phyloP scores from a whole-genome alignment of 2,797 vertebrate species.

The Xiphorhynchus erythropygius region DNA sequence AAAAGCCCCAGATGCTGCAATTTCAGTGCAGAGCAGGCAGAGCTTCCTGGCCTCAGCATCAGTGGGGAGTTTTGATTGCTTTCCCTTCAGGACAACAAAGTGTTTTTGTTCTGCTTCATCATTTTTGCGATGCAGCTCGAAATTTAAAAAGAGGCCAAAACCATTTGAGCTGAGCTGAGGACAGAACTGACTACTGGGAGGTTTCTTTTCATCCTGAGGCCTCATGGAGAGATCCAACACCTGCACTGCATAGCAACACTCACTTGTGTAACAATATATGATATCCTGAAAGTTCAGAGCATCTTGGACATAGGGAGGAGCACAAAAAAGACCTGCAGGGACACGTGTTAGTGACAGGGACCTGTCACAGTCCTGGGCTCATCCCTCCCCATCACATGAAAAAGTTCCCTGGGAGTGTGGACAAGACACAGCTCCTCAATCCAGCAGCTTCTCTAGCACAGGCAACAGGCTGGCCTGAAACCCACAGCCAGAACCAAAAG shows the following conservation, averaged over 20 bases:
- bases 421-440: fast-evolving
- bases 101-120: neutral
- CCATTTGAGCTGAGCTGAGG: neutral
- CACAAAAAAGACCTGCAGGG: neutral
- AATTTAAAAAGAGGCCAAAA: neutral
- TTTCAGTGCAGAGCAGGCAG: neutral
- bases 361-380: neutral
- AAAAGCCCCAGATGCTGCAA: neutral
- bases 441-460: neutral
- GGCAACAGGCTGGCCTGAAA: fast-evolving
- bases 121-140: neutral
- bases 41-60: neutral
- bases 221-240: neutral
- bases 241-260: neutral
- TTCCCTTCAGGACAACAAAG: neutral
- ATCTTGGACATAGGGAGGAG: neutral
- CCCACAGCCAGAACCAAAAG: neutral
- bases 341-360: neutral
- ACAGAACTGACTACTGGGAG: neutral
- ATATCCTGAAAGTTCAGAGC: neutral
- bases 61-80: neutral
- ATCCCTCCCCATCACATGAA: fast-evolving
- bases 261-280: fast-evolving
- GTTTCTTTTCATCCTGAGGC: neutral
- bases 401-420: fast-evolving